phyloP scores from a whole-genome alignment of 2,113 vertebrate genomes.

The Lophura nycthemera region DNA sequence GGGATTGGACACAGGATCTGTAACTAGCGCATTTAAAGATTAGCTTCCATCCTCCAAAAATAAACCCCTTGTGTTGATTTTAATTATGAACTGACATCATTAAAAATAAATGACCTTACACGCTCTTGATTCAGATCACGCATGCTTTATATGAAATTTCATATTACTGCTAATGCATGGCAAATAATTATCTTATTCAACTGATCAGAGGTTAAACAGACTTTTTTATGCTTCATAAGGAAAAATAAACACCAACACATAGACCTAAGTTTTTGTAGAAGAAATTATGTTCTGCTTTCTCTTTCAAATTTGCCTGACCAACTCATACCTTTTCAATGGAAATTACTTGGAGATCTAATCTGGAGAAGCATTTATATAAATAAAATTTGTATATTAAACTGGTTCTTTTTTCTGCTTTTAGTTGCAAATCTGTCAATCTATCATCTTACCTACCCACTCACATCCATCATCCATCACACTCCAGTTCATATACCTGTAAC shows the following conservation, averaged over 20 bases:
- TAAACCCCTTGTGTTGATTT: conserved; percentile 43
- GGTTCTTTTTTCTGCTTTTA: background rate
- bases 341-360: background rate
- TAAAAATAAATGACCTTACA: conserved; percentile 57
- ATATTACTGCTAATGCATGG: conserved; percentile 42
- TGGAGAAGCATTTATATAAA: background rate
- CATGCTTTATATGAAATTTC: conserved; percentile 35
- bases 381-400: background rate
- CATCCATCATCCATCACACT: background rate
- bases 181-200: conserved; percentile 66
- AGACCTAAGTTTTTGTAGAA: background rate
- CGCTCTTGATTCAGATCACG: conserved; percentile 4
- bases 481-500: background rate
- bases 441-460: background rate
- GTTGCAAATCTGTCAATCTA: background rate
- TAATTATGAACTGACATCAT: conserved; percentile 58
- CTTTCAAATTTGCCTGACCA: background rate
- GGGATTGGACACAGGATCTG: conserved; percentile 7
- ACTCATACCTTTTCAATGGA: background rate
- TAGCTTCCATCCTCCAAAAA: conserved; percentile 39
- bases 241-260: conserved; percentile 46
- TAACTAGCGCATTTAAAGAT: conserved; percentile 41
- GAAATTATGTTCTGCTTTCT: background rate
- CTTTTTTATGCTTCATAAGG: conserved; percentile 33
- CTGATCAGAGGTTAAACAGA: conserved; percentile 34